Evolutionary conservation across 2,888 invertebrate species (phyloP), one percentile per base, ranked within the genome.

Genomic region (Saturnia pavonia): DNA sequence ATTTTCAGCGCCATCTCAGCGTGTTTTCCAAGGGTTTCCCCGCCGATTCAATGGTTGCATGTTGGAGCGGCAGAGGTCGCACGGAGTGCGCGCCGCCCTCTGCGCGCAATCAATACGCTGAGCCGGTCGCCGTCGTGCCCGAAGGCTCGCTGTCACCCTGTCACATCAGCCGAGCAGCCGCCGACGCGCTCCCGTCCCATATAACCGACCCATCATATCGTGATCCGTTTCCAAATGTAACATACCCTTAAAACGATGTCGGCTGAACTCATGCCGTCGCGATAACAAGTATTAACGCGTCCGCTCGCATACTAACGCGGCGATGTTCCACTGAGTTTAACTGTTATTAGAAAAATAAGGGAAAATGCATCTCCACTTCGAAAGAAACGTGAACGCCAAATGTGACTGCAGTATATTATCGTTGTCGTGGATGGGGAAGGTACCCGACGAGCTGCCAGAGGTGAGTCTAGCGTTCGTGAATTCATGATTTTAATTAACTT

Each of bases 391-490:
- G 81, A 98, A 97, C 90, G 98, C 98, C 80, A 97, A 97, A 94
- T 98, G 98, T 94, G 99, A 99, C 94, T 99, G 98, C 94, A 97
- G 97, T 82, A 97, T 99, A 87, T 94, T 98, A 84, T 98, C 98
- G 81, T 95, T 99, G 87, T 98, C 99, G 83, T 99, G 99, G 99
- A 99, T 99, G 99, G 99, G 99, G 78, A 98, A 99, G 94, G 98
- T 99, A 82, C 99, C 99, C 77, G 99, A 99, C 88, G 98, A 98
- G 88, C 95, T 98, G 82, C 98, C 98, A 60, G 98, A 98, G 96
- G 98, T 98, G 92, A 95, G 95, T 45, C 43, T 19, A 42, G n/a
- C 48, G 19, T 66, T 16, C n/a, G 40, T 70, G 40, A 48, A 67
- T 67, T 25, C 27, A 11, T 45, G 27, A 60, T 68, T 34, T 57